These are phyloP conservation scores for Lemur catta DNA, from an alignment of 2,797 vertebrate species.

Conservation along the genomic window DNA sequence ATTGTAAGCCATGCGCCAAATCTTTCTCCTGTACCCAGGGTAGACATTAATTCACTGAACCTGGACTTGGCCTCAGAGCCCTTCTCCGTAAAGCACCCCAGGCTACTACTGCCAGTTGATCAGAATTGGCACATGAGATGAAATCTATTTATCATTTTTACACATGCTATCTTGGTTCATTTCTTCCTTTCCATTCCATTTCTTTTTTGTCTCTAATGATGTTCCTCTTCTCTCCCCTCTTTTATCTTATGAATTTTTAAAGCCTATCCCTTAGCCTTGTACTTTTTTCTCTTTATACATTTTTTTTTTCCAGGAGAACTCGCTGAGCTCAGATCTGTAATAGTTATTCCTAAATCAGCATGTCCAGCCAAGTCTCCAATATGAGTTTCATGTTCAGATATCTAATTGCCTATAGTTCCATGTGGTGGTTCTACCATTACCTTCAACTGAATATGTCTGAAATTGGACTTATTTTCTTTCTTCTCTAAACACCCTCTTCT, in stretches of 20 bases:
- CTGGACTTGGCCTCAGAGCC: background rate
- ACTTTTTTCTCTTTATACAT: background rate
- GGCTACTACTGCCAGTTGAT: background rate
- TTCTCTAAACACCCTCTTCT: slow-evolving; percentile 27
- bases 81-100: background rate
- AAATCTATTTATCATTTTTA: background rate
- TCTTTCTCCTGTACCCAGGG: background rate
- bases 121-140: background rate
- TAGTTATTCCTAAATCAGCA: slow-evolving; percentile 38
- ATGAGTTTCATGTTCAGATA: slow-evolving; percentile 48
- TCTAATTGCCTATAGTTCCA: slow-evolving; percentile 44
- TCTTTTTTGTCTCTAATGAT: slow-evolving; percentile 30
- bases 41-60: slow-evolving; percentile 7
- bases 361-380: slow-evolving; percentile 45
- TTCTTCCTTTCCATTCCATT: slow-evolving; percentile 35
- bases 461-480: slow-evolving; percentile 25
- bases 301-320: background rate
- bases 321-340: background rate
- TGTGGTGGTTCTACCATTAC: slow-evolving; percentile 13
- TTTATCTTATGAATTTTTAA: slow-evolving; percentile 35
- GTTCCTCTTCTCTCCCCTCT: background rate
- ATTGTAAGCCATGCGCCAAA: background rate
- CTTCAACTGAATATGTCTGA: slow-evolving; percentile 15
- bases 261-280: background rate
- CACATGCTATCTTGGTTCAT: background rate